These are phyloP conservation scores for Holacanthus passer DNA, from an alignment of 2,113 vertebrate species.

Conservation along the genomic window DNA sequence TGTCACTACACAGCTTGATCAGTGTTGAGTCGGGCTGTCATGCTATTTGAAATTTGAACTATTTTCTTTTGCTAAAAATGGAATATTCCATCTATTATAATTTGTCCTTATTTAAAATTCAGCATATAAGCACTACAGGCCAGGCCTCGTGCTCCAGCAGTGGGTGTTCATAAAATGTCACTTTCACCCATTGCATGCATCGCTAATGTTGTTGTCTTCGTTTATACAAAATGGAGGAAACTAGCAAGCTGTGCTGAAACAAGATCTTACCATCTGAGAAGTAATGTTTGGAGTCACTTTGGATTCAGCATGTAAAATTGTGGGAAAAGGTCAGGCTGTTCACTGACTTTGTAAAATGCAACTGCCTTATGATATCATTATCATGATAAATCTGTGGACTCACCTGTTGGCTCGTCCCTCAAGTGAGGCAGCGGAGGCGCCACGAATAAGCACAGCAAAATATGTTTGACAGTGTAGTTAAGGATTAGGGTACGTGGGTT, in stretches of 20 bases:
- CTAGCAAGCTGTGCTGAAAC: neutral
- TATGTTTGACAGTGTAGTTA: neutral
- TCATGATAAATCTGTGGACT: constrained; percentile 1
- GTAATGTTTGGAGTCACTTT: neutral
- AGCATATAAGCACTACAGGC: neutral
- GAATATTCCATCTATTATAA: neutral
- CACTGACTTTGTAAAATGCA: constrained; percentile 3
- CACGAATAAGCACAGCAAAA: neutral
- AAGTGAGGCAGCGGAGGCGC: neutral
- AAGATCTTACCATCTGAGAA: neutral
- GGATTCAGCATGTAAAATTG: neutral
- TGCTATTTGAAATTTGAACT: neutral
- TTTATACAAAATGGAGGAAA: neutral
- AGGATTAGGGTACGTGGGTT: neutral
- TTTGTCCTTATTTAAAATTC: neutral
- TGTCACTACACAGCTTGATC: neutral
- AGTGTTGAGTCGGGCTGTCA: neutral
- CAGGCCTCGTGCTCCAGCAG: neutral
- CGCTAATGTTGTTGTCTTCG: neutral
- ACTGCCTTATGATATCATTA: neutral
- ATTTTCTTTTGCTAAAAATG: neutral
- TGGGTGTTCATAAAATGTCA: constrained; percentile 12
- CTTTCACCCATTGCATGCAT: neutral
- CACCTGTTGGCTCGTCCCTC: constrained; percentile 11
- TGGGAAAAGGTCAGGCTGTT: constrained; percentile 11